These are phyloP conservation scores for Ochropleura leucogaster DNA, from an alignment of 2,888 invertebrate species.

Conservation along the genomic window DNA sequence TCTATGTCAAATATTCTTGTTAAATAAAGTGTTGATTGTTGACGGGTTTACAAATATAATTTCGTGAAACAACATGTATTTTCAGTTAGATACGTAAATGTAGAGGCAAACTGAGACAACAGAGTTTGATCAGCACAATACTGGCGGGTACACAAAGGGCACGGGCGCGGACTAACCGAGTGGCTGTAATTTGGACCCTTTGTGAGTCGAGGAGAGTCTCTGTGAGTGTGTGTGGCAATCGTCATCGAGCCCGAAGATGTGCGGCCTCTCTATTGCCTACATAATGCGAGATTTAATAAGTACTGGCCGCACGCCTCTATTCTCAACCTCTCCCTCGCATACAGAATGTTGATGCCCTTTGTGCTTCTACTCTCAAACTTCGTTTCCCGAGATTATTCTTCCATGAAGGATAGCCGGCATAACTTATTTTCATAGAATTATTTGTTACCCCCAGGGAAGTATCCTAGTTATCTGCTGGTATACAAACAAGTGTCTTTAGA, in stretches of 20 bases:
- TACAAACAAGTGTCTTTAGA: constrained; percentile 59
- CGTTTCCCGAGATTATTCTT: constrained; percentile 72
- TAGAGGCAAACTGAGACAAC: constrained; percentile 71
- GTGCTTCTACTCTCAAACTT: constrained; percentile 75
- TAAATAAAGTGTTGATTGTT: constrained; percentile 27
- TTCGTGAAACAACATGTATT: constrained; percentile 11
- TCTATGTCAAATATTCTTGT: not conserved
- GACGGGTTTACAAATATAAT: constrained; percentile 13
- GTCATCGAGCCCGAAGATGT: constrained; percentile 68
- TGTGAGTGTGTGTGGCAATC: constrained; percentile 67
- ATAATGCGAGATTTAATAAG: constrained; percentile 79
- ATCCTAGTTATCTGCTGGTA: constrained; percentile 60
- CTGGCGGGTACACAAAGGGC: constrained; percentile 74
- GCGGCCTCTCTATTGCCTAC: constrained; percentile 66
- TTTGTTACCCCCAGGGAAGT: constrained; percentile 64
- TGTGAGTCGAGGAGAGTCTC: constrained; percentile 70
- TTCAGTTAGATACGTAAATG: constrained; percentile 49
- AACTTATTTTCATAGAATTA: constrained; percentile 79
- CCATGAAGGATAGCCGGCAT: constrained; percentile 76
- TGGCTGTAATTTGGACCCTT: constrained; percentile 80
- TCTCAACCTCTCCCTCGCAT: constrained; percentile 41
- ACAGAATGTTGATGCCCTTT: constrained; percentile 76
- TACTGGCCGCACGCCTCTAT: constrained; percentile 60
- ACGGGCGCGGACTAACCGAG: constrained; percentile 70
- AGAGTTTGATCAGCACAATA: constrained; percentile 75